These are phyloP conservation scores for Isotomurus palustris DNA, from an alignment of 2,888 invertebrate genomes.

Conservation along the genomic window DNA sequence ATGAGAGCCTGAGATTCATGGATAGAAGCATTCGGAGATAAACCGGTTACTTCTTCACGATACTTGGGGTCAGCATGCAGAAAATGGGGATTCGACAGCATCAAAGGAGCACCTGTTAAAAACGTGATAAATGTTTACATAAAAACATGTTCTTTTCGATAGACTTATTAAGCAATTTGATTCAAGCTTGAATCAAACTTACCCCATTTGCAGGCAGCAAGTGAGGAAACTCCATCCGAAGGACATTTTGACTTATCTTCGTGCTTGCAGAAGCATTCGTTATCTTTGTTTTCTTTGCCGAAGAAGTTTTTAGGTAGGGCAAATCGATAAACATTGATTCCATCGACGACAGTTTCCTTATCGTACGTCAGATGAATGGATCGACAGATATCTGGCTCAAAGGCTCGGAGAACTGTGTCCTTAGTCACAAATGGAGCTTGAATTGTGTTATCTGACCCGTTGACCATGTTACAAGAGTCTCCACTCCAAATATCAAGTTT, in stretches of 20 bases:
- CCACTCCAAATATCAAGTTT: conserved; percentile 27
- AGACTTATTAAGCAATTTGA: not conserved
- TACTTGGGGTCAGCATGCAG: conserved; percentile 25
- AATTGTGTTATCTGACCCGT: conserved; percentile 29
- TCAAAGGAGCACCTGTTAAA: conserved; percentile 27
- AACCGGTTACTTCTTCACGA: conserved; percentile 20
- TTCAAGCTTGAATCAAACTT: not conserved
- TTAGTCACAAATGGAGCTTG: conserved; percentile 30
- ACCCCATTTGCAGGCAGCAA: conserved; percentile 17
- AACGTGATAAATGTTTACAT: not conserved
- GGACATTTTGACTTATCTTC: conserved; percentile 22
- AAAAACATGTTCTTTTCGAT: not conserved
- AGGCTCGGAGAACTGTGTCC: conserved; percentile 22
- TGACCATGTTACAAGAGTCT: conserved; percentile 33
- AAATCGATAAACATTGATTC: conserved; percentile 26
- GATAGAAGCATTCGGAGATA: conserved; percentile 18
- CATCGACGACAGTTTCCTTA: conserved; percentile 18
- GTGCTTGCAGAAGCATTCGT: conserved; percentile 32
- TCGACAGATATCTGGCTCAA: conserved; percentile 30
- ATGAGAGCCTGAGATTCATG: conserved; percentile 21
- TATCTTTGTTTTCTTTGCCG: conserved; percentile 20
- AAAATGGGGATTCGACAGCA: conserved; percentile 28
- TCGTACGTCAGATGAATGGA: conserved; percentile 24
- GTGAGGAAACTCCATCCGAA: conserved; percentile 20
- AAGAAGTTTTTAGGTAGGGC: conserved; percentile 12